Base-by-base conservation (phyloP, 2,113 vertebrate genomes). In the Peromyscus leucopus region DNA sequence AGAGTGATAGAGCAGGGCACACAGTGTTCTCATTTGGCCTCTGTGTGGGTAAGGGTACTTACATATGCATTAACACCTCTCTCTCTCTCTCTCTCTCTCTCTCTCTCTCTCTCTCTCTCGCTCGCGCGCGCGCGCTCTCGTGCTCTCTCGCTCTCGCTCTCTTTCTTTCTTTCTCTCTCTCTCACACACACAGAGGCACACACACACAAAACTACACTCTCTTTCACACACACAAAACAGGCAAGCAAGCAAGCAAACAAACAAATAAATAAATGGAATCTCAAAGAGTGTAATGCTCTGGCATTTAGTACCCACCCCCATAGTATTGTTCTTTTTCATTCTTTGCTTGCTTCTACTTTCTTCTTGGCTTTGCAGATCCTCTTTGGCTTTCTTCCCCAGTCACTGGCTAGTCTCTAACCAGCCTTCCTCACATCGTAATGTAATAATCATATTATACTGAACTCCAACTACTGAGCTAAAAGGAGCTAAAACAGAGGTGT, bases 281-380 rank as follows among this genome's bases (percentile, higher is more conserved):
- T 5, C 31, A 2, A 36, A 67, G 48, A 55, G n/a, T 12, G 1
- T 33, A n/a, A 51, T 26, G 5, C 13, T 16, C n/a, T 33, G 71
- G 26, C 28, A 7, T 39, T 59, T 28, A 63, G 2, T 15, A 19
- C 61, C 33, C 26, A 26, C 51, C 11, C 71, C 80, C 22, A 31
- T 1, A 31, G 9, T 24, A 1, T 28, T n/a, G 1, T 46, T 79
- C 31, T n/a, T 24, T 46, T 88, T 39, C 42, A 24, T 1, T 94
- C 57, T 87, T 76, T 84, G 39, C 24, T 89, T 75, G 61, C 33
- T 80, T 63, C 31, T 69, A 0, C 42, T 61, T 84, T 7, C 24
- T 57, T 48, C 0, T 0, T 19, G 19, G 69, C 75, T 57, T 36
- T 61, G 3, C 1, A 39, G 55, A 16, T 79, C 19, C 7, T 65